These are phyloP conservation scores for Drosophila lutescens DNA, from an alignment of 2,888 invertebrate species.

Conservation along the genomic window DNA sequence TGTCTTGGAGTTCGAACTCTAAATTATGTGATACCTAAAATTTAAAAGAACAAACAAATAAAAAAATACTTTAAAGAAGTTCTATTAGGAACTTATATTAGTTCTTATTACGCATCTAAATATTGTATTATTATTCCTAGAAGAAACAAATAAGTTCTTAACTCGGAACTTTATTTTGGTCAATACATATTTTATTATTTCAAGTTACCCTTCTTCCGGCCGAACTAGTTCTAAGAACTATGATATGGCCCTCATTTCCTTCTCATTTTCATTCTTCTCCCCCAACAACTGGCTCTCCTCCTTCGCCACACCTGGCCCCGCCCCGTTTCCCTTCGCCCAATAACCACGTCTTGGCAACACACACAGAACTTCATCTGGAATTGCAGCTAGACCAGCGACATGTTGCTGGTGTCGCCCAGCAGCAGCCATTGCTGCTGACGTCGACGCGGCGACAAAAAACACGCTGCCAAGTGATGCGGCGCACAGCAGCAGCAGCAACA, in stretches of 20 bases:
- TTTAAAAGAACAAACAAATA: too few species aligned
- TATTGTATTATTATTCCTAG: too few species aligned
- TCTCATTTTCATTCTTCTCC: background rate
- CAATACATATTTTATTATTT: background rate
- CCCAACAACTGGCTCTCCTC: conserved; percentile 16
- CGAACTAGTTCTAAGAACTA: conserved; percentile 1
- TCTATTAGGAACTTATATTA: too few species aligned
- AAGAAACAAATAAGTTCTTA: too few species aligned
- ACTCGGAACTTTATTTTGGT: too few species aligned
- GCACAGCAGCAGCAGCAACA: conserved; percentile 59
- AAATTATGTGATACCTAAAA: too few species aligned
- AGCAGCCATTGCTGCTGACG: conserved; percentile 65
- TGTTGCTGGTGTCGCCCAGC: conserved; percentile 55
- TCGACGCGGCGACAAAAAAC: conserved; percentile 78
- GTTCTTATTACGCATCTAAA: too few species aligned
- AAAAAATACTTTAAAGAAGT: too few species aligned
- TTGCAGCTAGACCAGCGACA: conserved; percentile 26
- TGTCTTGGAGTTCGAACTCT: too few species aligned
- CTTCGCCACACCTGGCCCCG: conserved; percentile 1
- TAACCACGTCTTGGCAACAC: conserved; percentile 25
- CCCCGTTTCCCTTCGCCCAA: background rate
- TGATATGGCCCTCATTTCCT: background rate
- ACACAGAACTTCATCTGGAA: background rate
- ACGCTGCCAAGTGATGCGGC: conserved; percentile 79
- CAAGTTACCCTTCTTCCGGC: background rate